phyloP scores from a whole-genome alignment of 2,797 vertebrate genomes.

The Tokudaia muenninki region DNA sequence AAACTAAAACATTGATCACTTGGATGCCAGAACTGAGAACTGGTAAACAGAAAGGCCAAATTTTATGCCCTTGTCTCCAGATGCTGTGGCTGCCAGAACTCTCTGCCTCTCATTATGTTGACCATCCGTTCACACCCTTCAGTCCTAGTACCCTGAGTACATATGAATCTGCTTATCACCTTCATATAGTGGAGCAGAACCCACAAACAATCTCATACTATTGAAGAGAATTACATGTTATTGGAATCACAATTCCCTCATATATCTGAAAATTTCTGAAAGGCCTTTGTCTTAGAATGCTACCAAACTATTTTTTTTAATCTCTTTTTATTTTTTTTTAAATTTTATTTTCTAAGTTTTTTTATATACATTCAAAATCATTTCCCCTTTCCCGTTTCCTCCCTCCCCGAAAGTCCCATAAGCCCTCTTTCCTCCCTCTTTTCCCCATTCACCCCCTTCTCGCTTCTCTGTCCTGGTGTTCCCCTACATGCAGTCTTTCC shows the following conservation, averaged over 20 bases:
- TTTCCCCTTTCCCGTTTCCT: no score
- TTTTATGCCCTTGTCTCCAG: not conserved
- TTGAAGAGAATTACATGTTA: not conserved
- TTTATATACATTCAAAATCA: no score
- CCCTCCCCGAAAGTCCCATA: no score
- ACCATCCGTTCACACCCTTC: not conserved
- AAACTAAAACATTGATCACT: not conserved
- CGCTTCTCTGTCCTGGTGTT: no score
- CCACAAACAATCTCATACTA: not conserved
- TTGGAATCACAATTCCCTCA: not conserved
- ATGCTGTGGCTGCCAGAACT: not conserved
- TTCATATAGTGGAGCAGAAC: not conserved
- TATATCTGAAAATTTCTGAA: not conserved
- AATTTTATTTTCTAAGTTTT: no score
- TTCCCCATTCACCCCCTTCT: no score
- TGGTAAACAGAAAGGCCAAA: slow-evolving; percentile 14
- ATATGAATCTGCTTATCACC: not conserved
- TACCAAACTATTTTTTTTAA: not conserved
- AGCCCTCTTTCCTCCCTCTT: no score
- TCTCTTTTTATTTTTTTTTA: no score
- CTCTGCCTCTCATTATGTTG: slow-evolving; percentile 1
- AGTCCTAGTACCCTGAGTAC: not conserved
- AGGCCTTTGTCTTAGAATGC: not conserved
- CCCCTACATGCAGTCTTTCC: no score
- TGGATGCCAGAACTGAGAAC: slow-evolving; percentile 23